Conservation (phyloP, 2,888 invertebrate species). For the Cordilura impudica region DNA sequence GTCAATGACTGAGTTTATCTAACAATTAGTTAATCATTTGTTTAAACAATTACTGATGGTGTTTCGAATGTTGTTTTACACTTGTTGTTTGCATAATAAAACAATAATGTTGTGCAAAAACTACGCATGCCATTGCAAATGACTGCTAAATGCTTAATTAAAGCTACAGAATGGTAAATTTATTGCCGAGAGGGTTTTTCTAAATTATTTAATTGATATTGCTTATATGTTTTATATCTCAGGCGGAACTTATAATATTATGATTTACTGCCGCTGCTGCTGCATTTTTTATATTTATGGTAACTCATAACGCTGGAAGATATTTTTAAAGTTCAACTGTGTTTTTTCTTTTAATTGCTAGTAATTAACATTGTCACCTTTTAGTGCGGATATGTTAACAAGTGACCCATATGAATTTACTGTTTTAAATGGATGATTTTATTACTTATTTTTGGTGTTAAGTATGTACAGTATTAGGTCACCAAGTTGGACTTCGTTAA, state of each 20-base stretch:
- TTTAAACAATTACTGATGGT: too few relatives aligned
- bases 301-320: not conserved
- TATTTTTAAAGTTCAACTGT: not conserved
- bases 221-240: not conserved
- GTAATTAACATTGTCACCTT: not conserved
- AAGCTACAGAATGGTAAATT: constrained; percentile 18
- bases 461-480: too few relatives aligned
- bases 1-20: too few relatives aligned
- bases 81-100: not conserved
- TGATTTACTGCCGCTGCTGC: not conserved
- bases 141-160: not conserved
- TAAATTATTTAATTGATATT: constrained; percentile 15
- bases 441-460: too few relatives aligned
- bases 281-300: not conserved
- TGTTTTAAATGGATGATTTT: too few relatives aligned
- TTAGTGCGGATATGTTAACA: not conserved
- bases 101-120: not conserved
- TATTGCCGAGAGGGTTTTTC: not conserved
- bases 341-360: not conserved
- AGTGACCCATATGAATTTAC: not conserved
- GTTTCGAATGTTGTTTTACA: not conserved
- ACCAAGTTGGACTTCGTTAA: too few relatives aligned
- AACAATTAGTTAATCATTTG: too few relatives aligned
- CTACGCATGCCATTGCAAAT: not conserved
- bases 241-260: constrained; percentile 14